These are phyloP conservation scores for Xenopus borealis DNA, from an alignment of 2,113 vertebrate genomes.

Conservation along the genomic window DNA sequence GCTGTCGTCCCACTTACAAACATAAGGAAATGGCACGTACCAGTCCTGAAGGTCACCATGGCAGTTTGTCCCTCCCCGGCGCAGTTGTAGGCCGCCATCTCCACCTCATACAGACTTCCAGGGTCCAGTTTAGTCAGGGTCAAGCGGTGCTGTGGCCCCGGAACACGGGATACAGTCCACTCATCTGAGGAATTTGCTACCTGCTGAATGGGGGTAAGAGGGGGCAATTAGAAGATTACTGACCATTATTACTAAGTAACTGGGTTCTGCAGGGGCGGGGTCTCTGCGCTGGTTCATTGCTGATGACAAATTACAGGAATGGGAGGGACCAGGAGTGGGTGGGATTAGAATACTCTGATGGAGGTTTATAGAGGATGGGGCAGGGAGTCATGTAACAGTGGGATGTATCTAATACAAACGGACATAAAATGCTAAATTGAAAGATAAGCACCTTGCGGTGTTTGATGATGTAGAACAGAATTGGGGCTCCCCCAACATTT, in stretches of 20 bases:
- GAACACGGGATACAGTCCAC: conserved; percentile 80
- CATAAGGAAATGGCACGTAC: conserved; percentile 54
- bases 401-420: no score
- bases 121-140: conserved; percentile 85
- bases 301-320: no score
- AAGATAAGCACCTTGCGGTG: conserved; percentile 50
- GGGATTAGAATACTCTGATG: no score
- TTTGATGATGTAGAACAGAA: conserved; percentile 88
- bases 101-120: conserved; percentile 91
- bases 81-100: conserved; percentile 89
- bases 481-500: conserved; percentile 73
- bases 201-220: conserved; percentile 60
- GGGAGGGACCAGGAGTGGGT: no score
- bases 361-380: no score
- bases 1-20: no score
- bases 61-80: conserved; percentile 88
- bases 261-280: no score
- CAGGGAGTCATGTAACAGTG: no score
- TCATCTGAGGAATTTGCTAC: conserved; percentile 73
- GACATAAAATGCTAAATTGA: no score
- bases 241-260: no score
- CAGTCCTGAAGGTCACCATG: conserved; percentile 97
- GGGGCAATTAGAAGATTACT: neutral
- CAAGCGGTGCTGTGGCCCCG: conserved; percentile 78
- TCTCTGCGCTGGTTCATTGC: no score